These are phyloP conservation scores for Polypterus bichir DNA, from an alignment of 2,113 vertebrate genomes.

Conservation along the genomic window DNA sequence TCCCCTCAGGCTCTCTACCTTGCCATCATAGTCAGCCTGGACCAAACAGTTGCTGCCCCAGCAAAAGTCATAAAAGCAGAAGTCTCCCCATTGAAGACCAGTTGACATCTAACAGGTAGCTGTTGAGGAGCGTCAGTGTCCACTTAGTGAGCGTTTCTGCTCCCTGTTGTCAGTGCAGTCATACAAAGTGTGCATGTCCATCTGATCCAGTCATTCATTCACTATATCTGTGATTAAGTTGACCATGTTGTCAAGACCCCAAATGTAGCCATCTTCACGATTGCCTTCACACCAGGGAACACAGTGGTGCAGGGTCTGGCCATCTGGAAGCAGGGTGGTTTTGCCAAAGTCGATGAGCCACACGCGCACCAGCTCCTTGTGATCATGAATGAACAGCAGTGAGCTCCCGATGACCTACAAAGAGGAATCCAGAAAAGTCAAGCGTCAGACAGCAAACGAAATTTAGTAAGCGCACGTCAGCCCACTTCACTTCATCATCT, in stretches of 20 bases:
- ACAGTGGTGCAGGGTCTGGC: conserved; percentile 70
- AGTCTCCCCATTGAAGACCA: no score
- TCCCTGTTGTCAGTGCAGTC: no score
- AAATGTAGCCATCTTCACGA: conserved; percentile 88
- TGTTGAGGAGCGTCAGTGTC: no score
- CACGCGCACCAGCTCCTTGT: conserved; percentile 68
- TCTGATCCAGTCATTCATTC: conserved; percentile 4
- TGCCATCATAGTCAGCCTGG: no score
- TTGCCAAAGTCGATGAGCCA: conserved; percentile 98
- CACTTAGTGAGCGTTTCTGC: no score
- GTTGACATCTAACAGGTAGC: no score
- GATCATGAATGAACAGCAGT: conserved; percentile 89
- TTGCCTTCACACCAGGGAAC: conserved; percentile 89
- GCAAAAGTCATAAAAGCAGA: no score
- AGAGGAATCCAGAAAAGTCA: neutral
- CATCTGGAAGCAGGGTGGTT: conserved; percentile 74
- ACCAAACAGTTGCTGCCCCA: no score
- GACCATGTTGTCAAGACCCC: conserved; percentile 87
- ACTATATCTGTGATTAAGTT: conserved; percentile 34
- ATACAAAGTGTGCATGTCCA: no score
- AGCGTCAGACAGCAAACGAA: neutral
- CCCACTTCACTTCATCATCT: no score
- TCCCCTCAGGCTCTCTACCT: no score
- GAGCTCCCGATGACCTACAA: conserved; percentile 91
- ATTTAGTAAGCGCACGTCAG: neutral